Evolutionary conservation across 2,797 vertebrate species (phyloP), one percentile per base, ranked within the genome.

Genomic region (Glossophaga mutica): DNA sequence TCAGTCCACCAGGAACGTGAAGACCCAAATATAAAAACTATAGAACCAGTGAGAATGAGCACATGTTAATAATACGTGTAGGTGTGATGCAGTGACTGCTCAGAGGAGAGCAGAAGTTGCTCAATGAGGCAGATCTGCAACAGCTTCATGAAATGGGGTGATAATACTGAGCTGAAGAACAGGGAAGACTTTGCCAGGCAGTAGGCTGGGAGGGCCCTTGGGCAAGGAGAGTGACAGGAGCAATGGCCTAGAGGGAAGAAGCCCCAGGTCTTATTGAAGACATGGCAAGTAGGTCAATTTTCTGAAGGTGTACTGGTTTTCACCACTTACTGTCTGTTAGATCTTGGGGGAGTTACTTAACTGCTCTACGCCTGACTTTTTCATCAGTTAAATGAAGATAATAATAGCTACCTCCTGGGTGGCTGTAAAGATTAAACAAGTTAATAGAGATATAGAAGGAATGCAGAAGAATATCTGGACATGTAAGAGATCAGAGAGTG

Each of bases 11-110:
- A 34, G 50, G 29, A 76, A 2, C 32, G 15, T 21, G 46, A 84
- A 44, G 39, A 46, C n/a, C 48, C 87, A 73, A 44, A 37, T 50
- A 19, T n/a, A 79, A 83, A 74, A 68, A 29, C 6, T 4, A 29
- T 10, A 57, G n/a, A 91, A 26, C 24, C 2, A 5, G n/a, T 9
- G 74, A 4, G 11, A 46, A 62, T 32, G 78, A 67, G 32, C 22
- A 8, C 42, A 5, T 9, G 5, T 2, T 55, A 46, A 68, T 7
- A 7, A 9, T 7, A 24, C 3, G 16, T 22, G 39, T 11, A 32
- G 55, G 10, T 4, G 0, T 1, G 6, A 24, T 14, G 21, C 24
- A 0, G 0, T 3, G 1, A 34, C 10, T 42, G 32, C 29, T 70
- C 9, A 16, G 65, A 65, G 50, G 16, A 59, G 52, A 65, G 29